Evolutionary conservation across 2,888 invertebrate species (phyloP), one percentile per base, ranked within the genome.

Genomic region (Odontomyia ornata): DNA sequence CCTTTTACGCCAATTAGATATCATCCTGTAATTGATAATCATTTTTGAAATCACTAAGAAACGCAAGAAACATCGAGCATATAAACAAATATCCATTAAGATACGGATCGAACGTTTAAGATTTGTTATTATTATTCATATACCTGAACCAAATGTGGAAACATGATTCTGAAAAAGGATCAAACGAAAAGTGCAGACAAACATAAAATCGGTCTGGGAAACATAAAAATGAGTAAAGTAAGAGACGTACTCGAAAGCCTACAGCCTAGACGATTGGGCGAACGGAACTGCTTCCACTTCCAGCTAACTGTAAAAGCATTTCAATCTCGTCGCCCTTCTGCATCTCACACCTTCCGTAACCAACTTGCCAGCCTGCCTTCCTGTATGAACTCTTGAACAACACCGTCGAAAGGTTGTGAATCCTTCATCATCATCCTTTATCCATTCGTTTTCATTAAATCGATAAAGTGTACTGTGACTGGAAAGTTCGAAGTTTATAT

Each of bases 381-480:
- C 36, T 5, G 36, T 5, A 36, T 36, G 13, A 15, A 15, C 5
- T 52, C 52, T 52, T 52, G 13, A 52, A 15, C 52, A 52, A 52
- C 15, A 52, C n/a, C 13, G 52, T 52, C 52, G 52, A 15, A 52
- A n/a, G 52, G 52, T n/a, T 9, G 5, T 52, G 52, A 13, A 52
- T n/a, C 52, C 47, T 56, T 56, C 60, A 18, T 57, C 15, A 18
- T 57, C 73, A 73, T 73, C 25, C 21, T 75, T 46, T 64, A 18
- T 21, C 47, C 64, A 75, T 64, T 64, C 43, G 64, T n/a, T 62
- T 75, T 52, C 52, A 64, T 23, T 47, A 64, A 75, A 75, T 64
- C 75, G 75, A 27, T 36, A 64, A 21, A 36, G 46, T 64, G 28
- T 64, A 25, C 27, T 36, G 36, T 36, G 46, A n/a, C 64, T 28